Evolutionary conservation across 2,888 invertebrate genomes (phyloP).

Genomic region (Phymatocera aterrima): DNA sequence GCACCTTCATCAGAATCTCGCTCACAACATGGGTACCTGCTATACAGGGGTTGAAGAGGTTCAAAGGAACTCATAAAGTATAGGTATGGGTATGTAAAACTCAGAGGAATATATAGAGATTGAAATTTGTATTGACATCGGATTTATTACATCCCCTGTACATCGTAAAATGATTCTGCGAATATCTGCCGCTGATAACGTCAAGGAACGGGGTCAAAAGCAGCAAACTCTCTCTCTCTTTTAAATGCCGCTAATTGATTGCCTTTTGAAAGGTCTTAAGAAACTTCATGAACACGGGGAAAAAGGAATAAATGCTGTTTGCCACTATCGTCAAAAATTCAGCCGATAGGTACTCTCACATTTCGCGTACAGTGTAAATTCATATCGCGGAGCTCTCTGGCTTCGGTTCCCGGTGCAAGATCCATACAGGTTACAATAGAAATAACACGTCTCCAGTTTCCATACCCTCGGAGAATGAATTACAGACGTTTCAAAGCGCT

Average conservation of each 20-base stretch:
- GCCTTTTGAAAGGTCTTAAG: not conserved
- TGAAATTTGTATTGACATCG: conserved; percentile 2
- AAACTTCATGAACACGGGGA: too few species aligned
- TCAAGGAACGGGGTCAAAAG: not conserved
- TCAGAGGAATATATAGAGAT: not conserved
- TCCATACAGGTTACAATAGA: not conserved
- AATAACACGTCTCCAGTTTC: not conserved
- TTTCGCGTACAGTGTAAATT: too few species aligned
- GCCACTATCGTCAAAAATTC: too few species aligned
- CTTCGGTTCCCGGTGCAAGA: not conserved
- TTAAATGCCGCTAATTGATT: not conserved
- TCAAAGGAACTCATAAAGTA: not conserved
- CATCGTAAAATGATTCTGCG: not conserved
- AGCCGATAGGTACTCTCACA: too few species aligned
- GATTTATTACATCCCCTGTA: not conserved
- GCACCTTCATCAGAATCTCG: not conserved
- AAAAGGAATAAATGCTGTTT: too few species aligned
- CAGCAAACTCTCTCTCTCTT: not conserved
- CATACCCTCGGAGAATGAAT: not conserved
- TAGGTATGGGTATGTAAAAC: too few species aligned
- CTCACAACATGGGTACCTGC: not conserved
- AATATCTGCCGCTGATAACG: not conserved
- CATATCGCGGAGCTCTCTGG: too few species aligned
- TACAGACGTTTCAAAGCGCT: not conserved
- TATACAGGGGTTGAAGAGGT: not conserved